Percentiles rank a stretch among this genome's conserved stretches.
phyloP scores from a whole-genome alignment of 2,888 invertebrate species.

The Acronicta psi region DNA sequence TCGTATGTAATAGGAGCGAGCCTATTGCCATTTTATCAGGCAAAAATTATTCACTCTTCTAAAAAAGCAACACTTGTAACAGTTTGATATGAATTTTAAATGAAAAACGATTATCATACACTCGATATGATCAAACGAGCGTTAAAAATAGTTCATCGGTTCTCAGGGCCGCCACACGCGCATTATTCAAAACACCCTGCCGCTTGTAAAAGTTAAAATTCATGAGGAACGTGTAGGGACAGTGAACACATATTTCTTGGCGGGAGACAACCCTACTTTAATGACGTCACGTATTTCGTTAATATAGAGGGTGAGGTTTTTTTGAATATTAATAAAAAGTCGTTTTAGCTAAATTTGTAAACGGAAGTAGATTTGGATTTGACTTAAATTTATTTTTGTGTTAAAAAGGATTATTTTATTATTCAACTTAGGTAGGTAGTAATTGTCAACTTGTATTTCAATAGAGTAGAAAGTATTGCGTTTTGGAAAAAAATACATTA shows the following conservation, averaged over 20 bases:
- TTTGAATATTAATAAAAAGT: conserved; percentile 63
- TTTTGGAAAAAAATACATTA: no score
- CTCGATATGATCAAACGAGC: conserved; percentile 53
- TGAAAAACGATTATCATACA: conserved; percentile 48
- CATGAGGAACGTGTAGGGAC: conserved; percentile 74
- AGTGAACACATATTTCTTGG: conserved; percentile 69
- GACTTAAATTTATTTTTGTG: no score
- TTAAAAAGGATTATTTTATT: neutral
- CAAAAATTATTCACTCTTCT: neutral
- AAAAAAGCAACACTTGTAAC: conserved; percentile 16
- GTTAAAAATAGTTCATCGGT: conserved; percentile 58
- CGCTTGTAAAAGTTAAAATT: conserved; percentile 78
- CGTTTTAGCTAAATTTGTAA: no score
- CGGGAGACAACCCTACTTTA: conserved; percentile 70
- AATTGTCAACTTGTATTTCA: no score
- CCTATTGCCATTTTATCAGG: no score
- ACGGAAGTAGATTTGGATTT: no score
- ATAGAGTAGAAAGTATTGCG: no score
- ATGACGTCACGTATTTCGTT: conserved; percentile 81
- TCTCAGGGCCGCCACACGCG: conserved; percentile 59
- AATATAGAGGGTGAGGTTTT: conserved; percentile 60
- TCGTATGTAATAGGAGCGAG: no score
- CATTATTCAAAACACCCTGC: conserved; percentile 73
- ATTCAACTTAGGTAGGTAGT: no score
- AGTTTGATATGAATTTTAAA: conserved; percentile 43